Evolutionary conservation across 2,113 vertebrate genomes (phyloP), one percentile per base, ranked within the genome.

Genomic region (Sinosuthora webbiana): DNA sequence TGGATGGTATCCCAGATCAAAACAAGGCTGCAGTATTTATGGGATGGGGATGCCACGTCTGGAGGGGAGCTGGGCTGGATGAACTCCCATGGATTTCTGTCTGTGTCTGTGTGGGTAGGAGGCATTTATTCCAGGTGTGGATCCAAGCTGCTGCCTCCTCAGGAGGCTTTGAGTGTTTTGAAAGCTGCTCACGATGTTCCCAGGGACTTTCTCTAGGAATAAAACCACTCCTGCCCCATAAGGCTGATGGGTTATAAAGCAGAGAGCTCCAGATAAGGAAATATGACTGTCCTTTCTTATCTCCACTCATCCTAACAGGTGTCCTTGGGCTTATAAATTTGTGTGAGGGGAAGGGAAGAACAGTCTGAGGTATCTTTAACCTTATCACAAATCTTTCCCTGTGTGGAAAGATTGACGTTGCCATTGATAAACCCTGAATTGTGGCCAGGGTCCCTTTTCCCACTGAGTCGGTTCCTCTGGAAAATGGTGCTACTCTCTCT

Each of bases 301-400:
- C 84, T 73, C 41, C 69, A 47, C 76, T 76, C 9, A 0, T 77
- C 71, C 78, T 53, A 67, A 87, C 50, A 47, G 71, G 44, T 79
- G 85, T 78, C 84, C 95, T 96, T 97, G 78, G 65, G 35, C 13
- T 45, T 79, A 39, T 59, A 79, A 90, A 79, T 95, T 87, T 73
- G n/a, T 83, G 53, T 52, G 62, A 83, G 24, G 19, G 35, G 30
- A 88, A 86, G 39, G 55, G 30, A 71, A 69, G 81, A 89, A 33
- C n/a, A 65, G 50, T n/a, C 28, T 49, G 75, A 93, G 59, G 33
- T 68, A 69, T 87, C 95, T 95, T 94, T 69, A 85, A 49, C 70
- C 49, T 79, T 30, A 76, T 80, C 84, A 76, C 45, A 89, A 80
- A 91, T 90, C 84, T 79, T 89, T 85, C 33, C 55, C 21, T 5